Evolutionary conservation across 2,797 vertebrate genomes (phyloP).

Genomic region (Micromesistius poutassou): DNA sequence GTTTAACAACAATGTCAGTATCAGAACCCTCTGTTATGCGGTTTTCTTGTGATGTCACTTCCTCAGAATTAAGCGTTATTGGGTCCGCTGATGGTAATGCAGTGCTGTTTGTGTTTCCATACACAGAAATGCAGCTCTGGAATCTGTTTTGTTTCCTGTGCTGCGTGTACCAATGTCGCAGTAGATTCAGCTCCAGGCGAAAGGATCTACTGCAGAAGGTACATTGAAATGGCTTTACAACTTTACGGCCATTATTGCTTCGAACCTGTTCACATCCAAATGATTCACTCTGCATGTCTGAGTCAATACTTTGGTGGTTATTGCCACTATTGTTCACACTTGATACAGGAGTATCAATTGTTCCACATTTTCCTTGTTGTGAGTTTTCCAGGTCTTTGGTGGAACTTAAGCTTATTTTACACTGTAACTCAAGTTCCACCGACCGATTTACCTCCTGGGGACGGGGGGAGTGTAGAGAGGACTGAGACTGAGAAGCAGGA

Average conservation of each 20-base stretch:
- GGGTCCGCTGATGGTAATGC: not conserved
- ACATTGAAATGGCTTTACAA: constrained; percentile 37
- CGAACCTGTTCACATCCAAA: constrained; percentile 14
- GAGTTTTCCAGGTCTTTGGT: constrained; percentile 4
- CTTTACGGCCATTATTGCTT: constrained; percentile 9
- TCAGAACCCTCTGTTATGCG: constrained; percentile 10
- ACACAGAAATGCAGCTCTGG: not conserved
- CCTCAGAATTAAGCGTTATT: constrained; percentile 12
- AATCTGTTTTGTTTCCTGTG: constrained; percentile 14
- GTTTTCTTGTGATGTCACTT: constrained; percentile 9
- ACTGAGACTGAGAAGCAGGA: not conserved
- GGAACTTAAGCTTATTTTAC: constrained; percentile 29
- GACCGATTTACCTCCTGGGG: constrained; percentile 5
- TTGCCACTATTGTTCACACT: not conserved
- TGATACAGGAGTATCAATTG: constrained; percentile 4
- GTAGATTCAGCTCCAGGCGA: constrained; percentile 30
- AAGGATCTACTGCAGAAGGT: constrained; percentile 33
- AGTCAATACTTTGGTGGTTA: constrained; percentile 8
- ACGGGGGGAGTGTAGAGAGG: not conserved
- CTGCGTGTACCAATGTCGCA: constrained; percentile 27
- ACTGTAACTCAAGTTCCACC: constrained; percentile 31
- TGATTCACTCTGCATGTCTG: constrained; percentile 14
- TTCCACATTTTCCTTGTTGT: not conserved
- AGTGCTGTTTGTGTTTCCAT: not conserved
- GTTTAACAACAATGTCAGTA: constrained; percentile 31